Base-by-base conservation (phyloP, 2,113 vertebrate species). In the Condylura cristata region DNA sequence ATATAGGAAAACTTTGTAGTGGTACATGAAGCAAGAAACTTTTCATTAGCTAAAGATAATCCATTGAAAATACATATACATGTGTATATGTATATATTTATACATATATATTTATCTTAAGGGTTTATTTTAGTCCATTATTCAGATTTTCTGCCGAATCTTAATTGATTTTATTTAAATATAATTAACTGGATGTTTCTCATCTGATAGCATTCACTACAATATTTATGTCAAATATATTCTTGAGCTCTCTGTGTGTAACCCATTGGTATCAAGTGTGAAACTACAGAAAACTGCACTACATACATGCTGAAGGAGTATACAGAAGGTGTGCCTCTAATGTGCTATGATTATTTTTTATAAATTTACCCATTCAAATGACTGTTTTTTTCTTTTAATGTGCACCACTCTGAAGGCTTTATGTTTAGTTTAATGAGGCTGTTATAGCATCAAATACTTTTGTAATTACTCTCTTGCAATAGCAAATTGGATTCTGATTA, bases 111-210 rank as follows among this genome's bases (percentile, higher is more conserved):
- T 70, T 91, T 71, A 86, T 32, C 28, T 78, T 39, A 90, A 71
- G 1, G 3, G 0, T 2, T 91, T 93, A 39, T 91, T 93, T 76
- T 22, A 75, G 2, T 39, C 2, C 0, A 7, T 28, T 88, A 71
- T 9, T 41, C 37, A 74, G 1, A 32, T 48, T 28, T 78, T 80
- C 41, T 85, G n/a, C 18, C 75, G 80, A 91, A 53, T 85, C 17
- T 71, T 90, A 95, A 83, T 79, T 87, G 22, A 14, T 75, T 71
- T 81, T 65, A 75, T 78, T 17, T 88, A 92, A 94, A 92, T 78
- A 26, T 60, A 85, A 81, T 96, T 90, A 94, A 90, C 18, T 91
- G 76, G 71, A 44, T 79, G 14, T 46, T 90, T 96, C 95, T 9
- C 10, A 58, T 53, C 72, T 56, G 30, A 60, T 70, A 76, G 39